Base-by-base conservation (phyloP, 64 coral and sea anemone species). In the Montipora cactus region DNA sequence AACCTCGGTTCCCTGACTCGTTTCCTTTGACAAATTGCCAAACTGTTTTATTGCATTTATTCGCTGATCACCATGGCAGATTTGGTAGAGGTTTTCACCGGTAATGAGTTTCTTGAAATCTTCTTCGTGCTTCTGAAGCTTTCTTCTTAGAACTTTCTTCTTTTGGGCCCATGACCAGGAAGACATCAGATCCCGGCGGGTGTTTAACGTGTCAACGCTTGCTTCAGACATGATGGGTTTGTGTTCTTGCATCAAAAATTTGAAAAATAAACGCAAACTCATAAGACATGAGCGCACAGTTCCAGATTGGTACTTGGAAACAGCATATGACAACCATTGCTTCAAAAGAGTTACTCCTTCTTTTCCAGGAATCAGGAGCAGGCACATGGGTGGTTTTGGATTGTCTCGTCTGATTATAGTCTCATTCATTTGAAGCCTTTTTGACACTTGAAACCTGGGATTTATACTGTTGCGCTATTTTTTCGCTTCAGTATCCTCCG, bases 161-260 rank as follows among this genome's bases (percentile, higher is more conserved):
- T 74, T 93, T 93, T 93, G 91, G 59, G 91, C 91, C 15, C 28
- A 58, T 93, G 91, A 93, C 73, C 81, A 87, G 53, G 81, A 87
- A 86, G 74, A 78, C 81, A 93, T 93, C 73, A 93, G 81, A 93
- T 93, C 81, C 28, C 73, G 74, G 22, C 74, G 80, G 8, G 73
- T 81, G 58, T 93, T 66, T 66, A 87, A 77, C 21, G 59, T 84
- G 55, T 87, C 81, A 77, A 62, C 25, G 80, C 90, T 75, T 69
- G 79, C 59, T 12, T 90, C 88, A 79, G 88, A 68, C 88, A 79
- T 67, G 25, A 72, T 8, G 13, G 52, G 52, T 85, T 92, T 84
- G 8, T 70, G 68, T 76, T 84, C 90, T 92, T 92, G 81, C 7
- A 55, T 83, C 72, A 92, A 61, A 78, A 84, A 85, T 70, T 85